Evolutionary conservation across 2,113 vertebrate species (phyloP), one percentile per base, ranked within the genome.

Genomic region (Mastomys natalensis): DNA sequence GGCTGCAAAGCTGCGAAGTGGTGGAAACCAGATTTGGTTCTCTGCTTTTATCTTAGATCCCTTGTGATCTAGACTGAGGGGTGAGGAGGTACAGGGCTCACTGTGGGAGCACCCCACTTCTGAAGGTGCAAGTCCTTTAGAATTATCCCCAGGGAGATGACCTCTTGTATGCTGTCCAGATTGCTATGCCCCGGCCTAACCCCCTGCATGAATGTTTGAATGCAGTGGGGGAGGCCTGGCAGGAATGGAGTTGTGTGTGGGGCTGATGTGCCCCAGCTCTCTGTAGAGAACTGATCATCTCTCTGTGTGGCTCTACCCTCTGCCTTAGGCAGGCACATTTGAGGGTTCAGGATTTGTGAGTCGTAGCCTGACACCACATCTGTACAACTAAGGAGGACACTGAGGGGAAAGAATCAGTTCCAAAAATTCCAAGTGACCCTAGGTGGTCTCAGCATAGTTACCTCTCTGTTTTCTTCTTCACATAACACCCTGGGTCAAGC

Each of bases 21-120:
- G 48, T 53, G 12, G 48, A 73, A 29, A 21, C 0, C 0, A 76
- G 34, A 76, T 74, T 78, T 12, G 77, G 96, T 94, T 34, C 19
- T 64, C 12, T 76, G 72, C 90, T 97, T 96, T 92, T 81, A 53
- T 85, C 60, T 80, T 53, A 12, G 74, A 34, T 51, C 78, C 78
- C 60, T 48, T 82, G 48, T 73, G 72, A 94, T 90, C 58, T 48
- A 53, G 55, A 34, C 31, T 62, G 73, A 91, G 8, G 34, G 60
- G 17, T 15, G 51, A 88, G 88, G 60, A 40, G 37, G 24, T 34
- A 17, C 48, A 31, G 22, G 48, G 55, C 77, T 93, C 43, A 55
- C 91, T n/a, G 34, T 26, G 31, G 26, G 78, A 76, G 31, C 7
- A 19, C 11, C 72, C 77, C 7, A 78, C 24, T 64, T 80, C 70